Base-by-base conservation (phyloP, 2,797 vertebrate species). In the Pangasius mekongensis region DNA sequence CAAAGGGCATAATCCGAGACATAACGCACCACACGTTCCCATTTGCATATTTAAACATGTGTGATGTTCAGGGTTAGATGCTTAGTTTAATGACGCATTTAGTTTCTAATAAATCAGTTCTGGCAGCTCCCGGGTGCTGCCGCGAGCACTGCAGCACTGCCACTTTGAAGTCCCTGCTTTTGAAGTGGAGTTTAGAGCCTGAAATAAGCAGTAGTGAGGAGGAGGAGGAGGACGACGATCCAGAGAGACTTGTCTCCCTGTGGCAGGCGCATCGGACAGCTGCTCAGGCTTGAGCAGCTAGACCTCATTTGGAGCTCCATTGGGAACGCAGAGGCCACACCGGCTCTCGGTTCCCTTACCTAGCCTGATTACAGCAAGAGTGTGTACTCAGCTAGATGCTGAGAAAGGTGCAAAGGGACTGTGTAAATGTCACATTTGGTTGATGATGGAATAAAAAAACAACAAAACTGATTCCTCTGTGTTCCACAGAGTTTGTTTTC, bases 1-100 rank as follows among this genome's bases (percentile, higher is more conserved):
- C 91, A 91, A 93, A 94, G 92, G 92, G 86, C 18, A 33, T 88
- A 90, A 87, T 93, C 88, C 66, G 84, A 91, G 86, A 92, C 80
- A 88, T 83, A 89, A 91, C 88, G 71, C 49, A 89, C 89, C 83
- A 90, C 91, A 86, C 87, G 90, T 90, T 80, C 18, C 58, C 89
- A 95, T 96, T 96, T 95, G 93, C 94, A 95, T 95, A 95, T 96
- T 94, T 94, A 96, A 96, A 95, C 95, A 94, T 93, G 92, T 86
- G 91, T 91, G 88, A 89, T 93, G 93, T 96, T 95, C 93, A 93
- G 95, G 94, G 94, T 96, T 95, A 95, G 94, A 94, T 92, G 95
- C 93, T 93, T 93, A 93, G 93, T 92, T 94, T 96, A 96, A 96
- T 96, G 96, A 95, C 78, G 94, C 95, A 86, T 95, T 96, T 95